Conservation (phyloP, 2,113 vertebrate genomes). For the Butastur rufipennis region DNA sequence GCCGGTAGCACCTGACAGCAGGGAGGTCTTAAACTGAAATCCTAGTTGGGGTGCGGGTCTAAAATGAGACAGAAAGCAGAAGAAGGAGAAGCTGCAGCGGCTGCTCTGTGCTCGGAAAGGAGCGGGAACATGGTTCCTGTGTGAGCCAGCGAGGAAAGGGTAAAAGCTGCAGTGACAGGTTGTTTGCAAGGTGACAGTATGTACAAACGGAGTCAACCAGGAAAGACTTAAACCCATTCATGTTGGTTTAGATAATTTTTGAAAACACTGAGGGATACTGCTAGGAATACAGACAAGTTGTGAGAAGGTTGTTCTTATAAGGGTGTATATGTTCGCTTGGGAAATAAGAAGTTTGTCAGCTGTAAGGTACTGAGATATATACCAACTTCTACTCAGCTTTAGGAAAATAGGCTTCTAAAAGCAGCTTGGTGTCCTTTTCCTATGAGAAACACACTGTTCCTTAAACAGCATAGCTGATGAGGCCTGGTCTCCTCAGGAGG, state of each 20-base stretch:
- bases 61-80: not conserved
- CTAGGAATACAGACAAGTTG: not conserved
- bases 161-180: accelerated
- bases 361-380: not conserved
- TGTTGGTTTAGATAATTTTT: not conserved
- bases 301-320: not conserved
- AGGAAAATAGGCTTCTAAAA: not conserved
- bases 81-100: not conserved
- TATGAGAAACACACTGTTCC: accelerated
- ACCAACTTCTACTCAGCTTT: not conserved
- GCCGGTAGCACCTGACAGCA: not conserved
- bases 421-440: not conserved
- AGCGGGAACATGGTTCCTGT: accelerated
- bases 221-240: not conserved
- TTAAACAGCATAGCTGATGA: not conserved
- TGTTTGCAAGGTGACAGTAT: not conserved
- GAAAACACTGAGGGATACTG: not conserved
- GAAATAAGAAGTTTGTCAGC: not conserved
- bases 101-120: no score
- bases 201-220: not conserved
- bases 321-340: not conserved
- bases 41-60: no score
- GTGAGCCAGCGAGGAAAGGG: no score
- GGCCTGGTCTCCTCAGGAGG: not conserved
- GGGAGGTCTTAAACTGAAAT: not conserved